Evolutionary conservation across 2,113 vertebrate species (phyloP).

Genomic region (Myocastor coypus): DNA sequence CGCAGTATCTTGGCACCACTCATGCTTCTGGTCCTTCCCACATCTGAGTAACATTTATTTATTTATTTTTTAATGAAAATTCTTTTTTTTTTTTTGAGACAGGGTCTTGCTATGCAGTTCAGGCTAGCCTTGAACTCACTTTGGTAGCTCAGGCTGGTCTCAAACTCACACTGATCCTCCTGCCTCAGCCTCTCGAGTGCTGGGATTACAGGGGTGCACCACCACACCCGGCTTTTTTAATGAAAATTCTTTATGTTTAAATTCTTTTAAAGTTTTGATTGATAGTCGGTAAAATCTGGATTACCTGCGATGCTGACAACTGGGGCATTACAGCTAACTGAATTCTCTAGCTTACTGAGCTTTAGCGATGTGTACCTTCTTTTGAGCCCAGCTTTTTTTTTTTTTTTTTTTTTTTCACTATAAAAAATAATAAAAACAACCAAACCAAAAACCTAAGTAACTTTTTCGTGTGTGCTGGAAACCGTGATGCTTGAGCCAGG

Average conservation of each 20-base stretch:
- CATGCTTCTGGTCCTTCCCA: not conserved
- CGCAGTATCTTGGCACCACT: not conserved
- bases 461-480: not conserved
- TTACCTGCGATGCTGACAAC: constrained; percentile 52
- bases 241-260: constrained; percentile 73
- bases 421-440: too few species aligned
- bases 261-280: constrained; percentile 68
- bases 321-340: constrained; percentile 64
- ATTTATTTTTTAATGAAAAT: too few species aligned
- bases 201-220: too few species aligned
- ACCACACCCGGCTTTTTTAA: too few species aligned
- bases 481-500: fast-evolving
- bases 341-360: constrained; percentile 73
- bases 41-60: not conserved
- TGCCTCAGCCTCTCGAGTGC: too few species aligned
- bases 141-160: too few species aligned
- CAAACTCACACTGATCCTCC: too few species aligned
- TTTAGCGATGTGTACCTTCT: constrained; percentile 66
- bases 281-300: constrained; percentile 64
- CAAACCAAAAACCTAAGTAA: too few species aligned
- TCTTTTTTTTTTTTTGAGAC: too few species aligned
- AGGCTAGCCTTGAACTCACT: too few species aligned
- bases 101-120: too few species aligned
- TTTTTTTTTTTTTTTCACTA: too few species aligned
- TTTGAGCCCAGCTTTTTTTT: constrained; percentile 61